Conservation (phyloP, 2,113 vertebrate genomes). For the Candoia aspera region DNA sequence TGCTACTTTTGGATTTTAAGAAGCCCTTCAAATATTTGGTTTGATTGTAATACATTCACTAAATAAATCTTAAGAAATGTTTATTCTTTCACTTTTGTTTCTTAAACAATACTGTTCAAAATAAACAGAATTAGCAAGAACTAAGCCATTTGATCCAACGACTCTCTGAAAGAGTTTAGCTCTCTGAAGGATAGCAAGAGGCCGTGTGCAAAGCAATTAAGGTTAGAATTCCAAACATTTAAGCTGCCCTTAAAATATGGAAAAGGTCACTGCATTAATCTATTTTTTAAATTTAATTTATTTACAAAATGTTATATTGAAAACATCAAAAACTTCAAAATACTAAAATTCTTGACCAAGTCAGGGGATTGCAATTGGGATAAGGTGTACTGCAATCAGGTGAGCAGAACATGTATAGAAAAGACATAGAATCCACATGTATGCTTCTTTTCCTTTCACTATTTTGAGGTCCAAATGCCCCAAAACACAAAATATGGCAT, state of each 20-base stretch:
- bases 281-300: background rate
- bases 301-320: background rate
- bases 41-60: background rate
- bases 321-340: background rate
- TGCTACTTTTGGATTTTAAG: background rate
- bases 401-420: background rate
- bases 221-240: background rate
- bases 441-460: background rate
- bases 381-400: background rate
- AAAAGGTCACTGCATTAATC: background rate
- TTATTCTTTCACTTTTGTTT: background rate
- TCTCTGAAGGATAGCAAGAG: background rate
- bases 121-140: background rate
- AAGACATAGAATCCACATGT: background rate
- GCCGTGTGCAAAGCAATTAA: background rate
- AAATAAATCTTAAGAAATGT: background rate
- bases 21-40: no score
- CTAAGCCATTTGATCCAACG: background rate
- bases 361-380: background rate
- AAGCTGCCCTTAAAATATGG: background rate
- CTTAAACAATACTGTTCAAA: background rate
- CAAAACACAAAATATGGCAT: background rate
- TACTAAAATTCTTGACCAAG: background rate
- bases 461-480: background rate
- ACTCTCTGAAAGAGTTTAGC: background rate